A percentile compares a stretch with the other conserved stretches of the same genome.
phyloP scores from a whole-genome alignment of 2,888 invertebrate genomes.

The Parnassius glacialis region DNA sequence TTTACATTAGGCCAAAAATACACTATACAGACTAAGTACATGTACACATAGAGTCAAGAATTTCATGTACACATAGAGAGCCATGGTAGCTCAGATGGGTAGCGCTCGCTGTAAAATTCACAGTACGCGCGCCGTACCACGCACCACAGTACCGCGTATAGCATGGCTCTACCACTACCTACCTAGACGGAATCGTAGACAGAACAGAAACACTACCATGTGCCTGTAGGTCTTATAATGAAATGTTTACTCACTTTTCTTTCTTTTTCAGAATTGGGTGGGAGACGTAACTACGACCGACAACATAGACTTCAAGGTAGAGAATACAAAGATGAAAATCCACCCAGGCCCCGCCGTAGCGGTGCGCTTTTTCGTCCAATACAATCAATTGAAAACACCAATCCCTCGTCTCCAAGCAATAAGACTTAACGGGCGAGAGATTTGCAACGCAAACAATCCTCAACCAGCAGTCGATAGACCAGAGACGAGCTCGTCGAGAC shows the following conservation, averaged over 20 bases:
- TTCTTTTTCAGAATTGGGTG: conserved; percentile 75
- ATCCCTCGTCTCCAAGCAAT: conserved; percentile 75
- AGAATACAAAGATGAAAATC: conserved; percentile 79
- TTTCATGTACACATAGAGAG: no score
- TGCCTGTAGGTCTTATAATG: no score
- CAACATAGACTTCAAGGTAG: conserved; percentile 81
- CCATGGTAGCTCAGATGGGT: no score
- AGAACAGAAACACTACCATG: no score
- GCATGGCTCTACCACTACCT: no score
- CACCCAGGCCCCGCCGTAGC: conserved; percentile 78
- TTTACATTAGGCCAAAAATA: no score
- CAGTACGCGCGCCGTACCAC: no score
- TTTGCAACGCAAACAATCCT: conserved; percentile 73
- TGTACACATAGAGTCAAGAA: no score
- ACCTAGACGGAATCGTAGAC: no score
- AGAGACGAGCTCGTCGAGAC: conserved; percentile 30
- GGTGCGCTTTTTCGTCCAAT: conserved; percentile 82
- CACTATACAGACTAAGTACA: no score
- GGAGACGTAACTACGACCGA: conserved; percentile 81
- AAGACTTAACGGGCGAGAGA: conserved; percentile 80
- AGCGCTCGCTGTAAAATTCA: no score
- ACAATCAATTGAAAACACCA: conserved; percentile 64
- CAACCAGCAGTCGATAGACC: conserved; percentile 48
- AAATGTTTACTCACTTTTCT: not conserved
- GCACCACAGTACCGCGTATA: no score